Evolutionary conservation across 2,797 vertebrate genomes (phyloP).

Genomic region (Urocyon cinereoargenteus): DNA sequence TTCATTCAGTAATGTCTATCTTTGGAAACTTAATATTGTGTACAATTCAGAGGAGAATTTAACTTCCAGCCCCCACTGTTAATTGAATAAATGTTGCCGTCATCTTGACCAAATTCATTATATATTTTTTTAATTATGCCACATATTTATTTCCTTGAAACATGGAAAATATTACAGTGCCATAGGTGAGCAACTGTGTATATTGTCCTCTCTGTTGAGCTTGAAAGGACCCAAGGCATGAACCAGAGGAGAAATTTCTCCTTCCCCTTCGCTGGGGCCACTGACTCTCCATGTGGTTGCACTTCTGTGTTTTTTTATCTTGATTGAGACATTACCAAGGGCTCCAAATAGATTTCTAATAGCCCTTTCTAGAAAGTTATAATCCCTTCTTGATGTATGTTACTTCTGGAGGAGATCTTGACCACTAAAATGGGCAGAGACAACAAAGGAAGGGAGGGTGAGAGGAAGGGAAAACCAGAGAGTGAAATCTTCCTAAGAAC

Average conservation of each 20-base stretch:
- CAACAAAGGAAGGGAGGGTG: background rate
- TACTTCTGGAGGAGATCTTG: background rate
- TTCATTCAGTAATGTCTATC: background rate
- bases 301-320: background rate
- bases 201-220: background rate
- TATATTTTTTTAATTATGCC: background rate
- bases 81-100: background rate
- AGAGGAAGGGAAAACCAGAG: background rate
- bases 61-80: background rate
- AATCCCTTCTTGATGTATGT: background rate
- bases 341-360: background rate
- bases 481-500: background rate
- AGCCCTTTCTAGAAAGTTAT: background rate
- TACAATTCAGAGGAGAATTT: conserved; percentile 42
- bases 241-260: background rate
- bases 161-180: background rate
- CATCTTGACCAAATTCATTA: background rate
- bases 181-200: background rate
- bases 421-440: background rate
- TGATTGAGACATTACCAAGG: background rate
- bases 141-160: conserved; percentile 13
- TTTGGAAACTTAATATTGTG: background rate
- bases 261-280: background rate
- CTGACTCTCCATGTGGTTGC: background rate
- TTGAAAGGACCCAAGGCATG: background rate